Conservation (phyloP, 2,797 vertebrate genomes). For the Masticophis lateralis region DNA sequence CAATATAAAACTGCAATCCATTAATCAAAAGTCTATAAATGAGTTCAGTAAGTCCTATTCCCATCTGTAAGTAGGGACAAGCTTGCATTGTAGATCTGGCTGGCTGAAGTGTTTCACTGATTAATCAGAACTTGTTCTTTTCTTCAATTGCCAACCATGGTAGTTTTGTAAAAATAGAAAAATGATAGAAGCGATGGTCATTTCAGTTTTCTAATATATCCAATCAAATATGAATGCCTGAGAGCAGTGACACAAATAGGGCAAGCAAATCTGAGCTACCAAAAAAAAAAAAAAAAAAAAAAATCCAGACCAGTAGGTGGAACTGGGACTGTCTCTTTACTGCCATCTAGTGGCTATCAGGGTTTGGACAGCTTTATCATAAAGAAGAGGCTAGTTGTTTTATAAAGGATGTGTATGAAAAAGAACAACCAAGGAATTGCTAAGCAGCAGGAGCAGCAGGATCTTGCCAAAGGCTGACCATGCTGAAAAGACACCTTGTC, state of each 20-base stretch:
- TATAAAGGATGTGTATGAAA: neutral
- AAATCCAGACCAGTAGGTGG: neutral
- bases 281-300: neutral
- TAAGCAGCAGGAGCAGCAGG: neutral
- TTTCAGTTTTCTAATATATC: neutral
- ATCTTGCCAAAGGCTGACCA: neutral
- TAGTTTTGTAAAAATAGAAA: neutral
- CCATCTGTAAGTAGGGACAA: neutral
- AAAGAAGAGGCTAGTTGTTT: neutral
- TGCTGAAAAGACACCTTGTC: conserved; percentile 66
- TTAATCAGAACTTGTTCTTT: neutral
- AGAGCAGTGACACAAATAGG: neutral
- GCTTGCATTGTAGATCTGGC: neutral
- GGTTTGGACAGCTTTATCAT: neutral
- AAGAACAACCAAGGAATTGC: neutral
- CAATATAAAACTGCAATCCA: neutral
- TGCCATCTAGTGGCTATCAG: neutral
- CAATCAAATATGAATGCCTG: neutral
- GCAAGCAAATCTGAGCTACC: neutral
- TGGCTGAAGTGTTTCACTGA: neutral
- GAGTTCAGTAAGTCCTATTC: neutral
- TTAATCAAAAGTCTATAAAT: neutral
- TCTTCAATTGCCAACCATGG: neutral
- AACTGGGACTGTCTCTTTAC: neutral
- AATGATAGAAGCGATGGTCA: neutral